Percentiles rank a stretch among this genome's conserved stretches.
phyloP scores from a whole-genome alignment of 2,888 invertebrate species.

The Argynnis bischoffii region DNA sequence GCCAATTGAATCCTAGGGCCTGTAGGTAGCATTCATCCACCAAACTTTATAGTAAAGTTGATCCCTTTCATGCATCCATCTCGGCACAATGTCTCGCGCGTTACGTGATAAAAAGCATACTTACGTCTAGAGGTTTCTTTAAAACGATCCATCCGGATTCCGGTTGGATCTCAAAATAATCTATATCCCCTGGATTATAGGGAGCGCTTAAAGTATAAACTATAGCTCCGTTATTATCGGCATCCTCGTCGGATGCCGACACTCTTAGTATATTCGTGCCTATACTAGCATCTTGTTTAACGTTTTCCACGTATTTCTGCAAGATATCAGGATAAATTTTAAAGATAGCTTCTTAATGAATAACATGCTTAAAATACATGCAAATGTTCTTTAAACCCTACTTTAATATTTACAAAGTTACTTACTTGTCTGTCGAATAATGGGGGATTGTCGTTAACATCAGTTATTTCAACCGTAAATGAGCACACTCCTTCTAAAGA shows the following conservation, averaged over 20 bases:
- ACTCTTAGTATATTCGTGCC: constrained; percentile 96
- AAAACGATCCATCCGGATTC: constrained; percentile 98
- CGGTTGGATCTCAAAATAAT: constrained; percentile 98
- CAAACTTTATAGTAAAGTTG: constrained; percentile 77
- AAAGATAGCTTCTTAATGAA: constrained; percentile 44
- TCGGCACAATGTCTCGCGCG: constrained; percentile 60
- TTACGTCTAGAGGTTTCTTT: constrained; percentile 97
- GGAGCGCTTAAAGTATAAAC: constrained; percentile 95
- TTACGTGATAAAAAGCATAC: constrained; percentile 76
- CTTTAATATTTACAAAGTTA: constrained; percentile 45
- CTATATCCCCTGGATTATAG: constrained; percentile 93
- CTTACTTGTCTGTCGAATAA: constrained; percentile 96
- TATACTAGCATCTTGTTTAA: constrained; percentile 97
- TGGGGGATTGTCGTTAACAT: constrained; percentile 98
- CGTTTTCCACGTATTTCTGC: constrained; percentile 98
- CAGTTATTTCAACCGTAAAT: constrained; percentile 98
- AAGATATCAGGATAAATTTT: constrained; percentile 61
- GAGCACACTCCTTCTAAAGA: constrained; percentile 99
- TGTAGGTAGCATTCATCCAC: constrained; percentile 82
- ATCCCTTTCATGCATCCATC: constrained; percentile 76
- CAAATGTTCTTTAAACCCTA: constrained; percentile 41
- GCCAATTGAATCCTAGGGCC: constrained; percentile 82
- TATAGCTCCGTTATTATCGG: constrained; percentile 97
- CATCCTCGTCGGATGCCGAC: constrained; percentile 98
- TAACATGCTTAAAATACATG: constrained; percentile 46